Conservation (phyloP, 2,113 vertebrate species). For the Tetrax tetrax region DNA sequence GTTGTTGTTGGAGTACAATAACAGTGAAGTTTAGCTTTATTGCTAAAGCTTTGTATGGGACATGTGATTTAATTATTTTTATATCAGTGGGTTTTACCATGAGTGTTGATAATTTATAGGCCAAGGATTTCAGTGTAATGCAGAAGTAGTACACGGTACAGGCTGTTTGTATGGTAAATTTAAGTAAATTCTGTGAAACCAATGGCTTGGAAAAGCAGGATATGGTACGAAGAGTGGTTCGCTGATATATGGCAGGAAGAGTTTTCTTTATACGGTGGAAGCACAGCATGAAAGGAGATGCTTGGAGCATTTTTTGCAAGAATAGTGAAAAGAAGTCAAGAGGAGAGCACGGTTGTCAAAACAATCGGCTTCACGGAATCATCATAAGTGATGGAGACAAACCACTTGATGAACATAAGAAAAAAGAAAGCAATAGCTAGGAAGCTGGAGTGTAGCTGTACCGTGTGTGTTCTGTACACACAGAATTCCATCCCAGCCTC, state of each 20-base stretch:
- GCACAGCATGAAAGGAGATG: not conserved
- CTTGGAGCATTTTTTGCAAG: not conserved
- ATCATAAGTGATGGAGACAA: not conserved
- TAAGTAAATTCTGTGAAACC: not conserved
- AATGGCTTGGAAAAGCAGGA: not conserved
- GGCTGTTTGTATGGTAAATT: not conserved
- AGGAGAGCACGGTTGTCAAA: not conserved
- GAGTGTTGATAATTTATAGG: not conserved
- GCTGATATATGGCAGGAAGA: not conserved
- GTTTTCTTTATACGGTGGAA: not conserved
- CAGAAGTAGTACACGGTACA: not conserved
- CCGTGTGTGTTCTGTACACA: accelerated
- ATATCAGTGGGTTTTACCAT: not conserved
- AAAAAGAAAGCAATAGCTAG: not conserved
- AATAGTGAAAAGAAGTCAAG: not conserved
- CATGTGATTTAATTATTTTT: not conserved
- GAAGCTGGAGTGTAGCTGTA: not conserved
- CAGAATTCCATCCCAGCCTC: not conserved
- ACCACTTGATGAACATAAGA: not conserved
- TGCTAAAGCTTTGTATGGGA: not conserved
- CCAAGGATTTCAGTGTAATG: not conserved
- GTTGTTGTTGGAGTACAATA: not conserved
- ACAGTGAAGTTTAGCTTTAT: not conserved
- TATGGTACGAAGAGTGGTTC: not conserved
- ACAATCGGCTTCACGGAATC: not conserved